Evolutionary conservation across 2,797 vertebrate genomes (phyloP).

Genomic region (Peromyscus attwateri): DNA sequence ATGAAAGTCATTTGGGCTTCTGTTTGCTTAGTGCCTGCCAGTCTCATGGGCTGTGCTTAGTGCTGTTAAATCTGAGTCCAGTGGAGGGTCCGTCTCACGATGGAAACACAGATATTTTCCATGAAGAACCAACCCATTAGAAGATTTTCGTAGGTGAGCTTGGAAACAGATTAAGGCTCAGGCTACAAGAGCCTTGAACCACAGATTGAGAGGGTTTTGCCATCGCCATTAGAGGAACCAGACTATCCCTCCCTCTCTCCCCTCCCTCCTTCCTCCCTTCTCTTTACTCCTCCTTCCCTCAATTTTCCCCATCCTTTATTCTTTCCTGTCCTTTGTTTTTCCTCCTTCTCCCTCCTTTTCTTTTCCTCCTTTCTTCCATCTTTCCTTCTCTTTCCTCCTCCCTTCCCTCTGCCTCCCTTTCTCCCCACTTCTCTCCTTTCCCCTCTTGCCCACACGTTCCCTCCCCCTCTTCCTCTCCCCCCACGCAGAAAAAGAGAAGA

Average conservation of each 20-base stretch:
- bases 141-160: not conserved
- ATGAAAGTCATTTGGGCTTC: not conserved
- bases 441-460: no score
- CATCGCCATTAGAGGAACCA: not conserved
- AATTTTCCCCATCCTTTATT: no score
- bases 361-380: no score
- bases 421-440: rapidly evolving
- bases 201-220: not conserved
- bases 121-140: not conserved
- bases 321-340: not conserved
- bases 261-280: no score
- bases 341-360: not conserved
- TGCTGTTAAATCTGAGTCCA: not conserved
- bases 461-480: not conserved
- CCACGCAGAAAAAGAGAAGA: not conserved
- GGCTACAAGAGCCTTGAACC: not conserved
- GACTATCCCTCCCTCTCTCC: no score
- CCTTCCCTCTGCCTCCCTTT: no score
- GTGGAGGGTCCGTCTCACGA: not conserved
- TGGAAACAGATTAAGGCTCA: not conserved
- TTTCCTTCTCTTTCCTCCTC: rapidly evolving
- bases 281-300: no score
- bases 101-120: not conserved
- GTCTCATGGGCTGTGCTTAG: not conserved
- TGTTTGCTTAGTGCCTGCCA: not conserved